A percentile compares a stretch with the other conserved stretches of the same genome.
phyloP scores from a whole-genome alignment of 30 jellyfish, hydroid and myxozoan genomes.

The Pseudorhiza aurosa region DNA sequence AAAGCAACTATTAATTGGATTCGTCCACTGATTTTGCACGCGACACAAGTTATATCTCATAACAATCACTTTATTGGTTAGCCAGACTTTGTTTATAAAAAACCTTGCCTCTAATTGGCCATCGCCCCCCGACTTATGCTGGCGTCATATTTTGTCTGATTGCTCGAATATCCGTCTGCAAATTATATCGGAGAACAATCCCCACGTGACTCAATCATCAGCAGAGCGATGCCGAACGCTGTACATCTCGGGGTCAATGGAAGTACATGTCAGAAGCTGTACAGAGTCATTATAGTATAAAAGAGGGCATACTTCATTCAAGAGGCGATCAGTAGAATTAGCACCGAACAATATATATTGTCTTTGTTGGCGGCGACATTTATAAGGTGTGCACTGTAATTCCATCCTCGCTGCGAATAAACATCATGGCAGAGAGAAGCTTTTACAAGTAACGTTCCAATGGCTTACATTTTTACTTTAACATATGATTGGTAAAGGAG shows the following conservation, averaged over 20 bases:
- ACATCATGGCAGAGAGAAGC: conserved; percentile 5
- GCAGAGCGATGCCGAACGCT: background rate
- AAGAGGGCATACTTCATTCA: background rate
- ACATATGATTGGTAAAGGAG: background rate
- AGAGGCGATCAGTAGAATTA: conserved; percentile 4
- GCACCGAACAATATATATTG: background rate
- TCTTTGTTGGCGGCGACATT: background rate
- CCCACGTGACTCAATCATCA: conserved; percentile 42
- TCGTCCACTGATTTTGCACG: conserved; percentile 56
- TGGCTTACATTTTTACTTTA: conserved; percentile 1
- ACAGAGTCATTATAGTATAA: background rate
- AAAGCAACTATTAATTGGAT: conserved; percentile 29
- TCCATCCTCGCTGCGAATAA: conserved; percentile 26
- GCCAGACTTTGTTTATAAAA: conserved; percentile 39
- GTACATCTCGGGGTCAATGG: background rate
- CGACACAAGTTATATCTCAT: conserved; percentile 44
- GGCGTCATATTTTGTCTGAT: conserved; percentile 81
- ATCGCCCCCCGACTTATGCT: conserved; percentile 34
- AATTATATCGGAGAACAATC: conserved; percentile 46
- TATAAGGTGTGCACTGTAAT: conserved; percentile 11
- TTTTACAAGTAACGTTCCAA: background rate
- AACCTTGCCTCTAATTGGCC: conserved; percentile 73
- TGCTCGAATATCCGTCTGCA: conserved; percentile 68
- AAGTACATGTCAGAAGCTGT: background rate
- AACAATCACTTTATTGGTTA: conserved; percentile 51